These are phyloP conservation scores for Aleiodes sp. DNA, from an alignment of 1,140 invertebrate species.

Conservation along the genomic window DNA sequence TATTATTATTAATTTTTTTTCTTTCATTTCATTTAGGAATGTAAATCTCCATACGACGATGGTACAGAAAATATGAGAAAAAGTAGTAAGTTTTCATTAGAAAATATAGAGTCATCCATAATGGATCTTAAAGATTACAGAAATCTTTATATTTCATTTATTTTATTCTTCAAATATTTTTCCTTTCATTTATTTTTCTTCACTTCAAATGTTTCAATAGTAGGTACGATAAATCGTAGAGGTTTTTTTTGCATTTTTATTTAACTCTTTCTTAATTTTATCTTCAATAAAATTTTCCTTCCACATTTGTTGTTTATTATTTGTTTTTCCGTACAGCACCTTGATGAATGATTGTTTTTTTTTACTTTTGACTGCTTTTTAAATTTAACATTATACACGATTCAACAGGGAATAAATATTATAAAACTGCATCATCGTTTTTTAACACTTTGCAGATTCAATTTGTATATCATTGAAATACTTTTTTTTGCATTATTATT, in stretches of 20 bases:
- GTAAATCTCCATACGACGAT: slow-evolving; percentile 34
- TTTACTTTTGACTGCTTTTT: neutral
- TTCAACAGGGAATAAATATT: slow-evolving; percentile 48
- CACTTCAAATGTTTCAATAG: slow-evolving; percentile 5
- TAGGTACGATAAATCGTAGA: slow-evolving; percentile 29
- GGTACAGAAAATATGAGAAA: slow-evolving; percentile 11
- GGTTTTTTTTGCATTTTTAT: neutral
- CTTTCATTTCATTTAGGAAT: slow-evolving; percentile 43
- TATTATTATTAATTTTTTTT: too few relatives aligned
- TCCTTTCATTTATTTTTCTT: slow-evolving; percentile 19
- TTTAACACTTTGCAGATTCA: slow-evolving; percentile 38
- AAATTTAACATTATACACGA: slow-evolving; percentile 39
- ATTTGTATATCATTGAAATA: slow-evolving; percentile 23
- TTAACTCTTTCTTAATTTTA: slow-evolving; percentile 9
- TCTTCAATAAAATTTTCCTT: slow-evolving; percentile 21
- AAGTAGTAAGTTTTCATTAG: slow-evolving; percentile 36
- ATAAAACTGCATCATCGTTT: slow-evolving; percentile 41
- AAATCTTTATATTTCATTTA: slow-evolving; percentile 8
- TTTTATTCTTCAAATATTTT: slow-evolving; percentile 20
- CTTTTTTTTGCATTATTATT: slow-evolving; percentile 19
- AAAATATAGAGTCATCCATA: slow-evolving; percentile 34
- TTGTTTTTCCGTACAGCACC: too few relatives aligned
- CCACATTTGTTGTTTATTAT: too few relatives aligned
- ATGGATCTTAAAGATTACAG: slow-evolving; percentile 15
- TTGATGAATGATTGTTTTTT: slow-evolving; percentile 28